These are phyloP conservation scores for Menura novaehollandiae DNA, from an alignment of 2,113 vertebrate species.

Conservation along the genomic window DNA sequence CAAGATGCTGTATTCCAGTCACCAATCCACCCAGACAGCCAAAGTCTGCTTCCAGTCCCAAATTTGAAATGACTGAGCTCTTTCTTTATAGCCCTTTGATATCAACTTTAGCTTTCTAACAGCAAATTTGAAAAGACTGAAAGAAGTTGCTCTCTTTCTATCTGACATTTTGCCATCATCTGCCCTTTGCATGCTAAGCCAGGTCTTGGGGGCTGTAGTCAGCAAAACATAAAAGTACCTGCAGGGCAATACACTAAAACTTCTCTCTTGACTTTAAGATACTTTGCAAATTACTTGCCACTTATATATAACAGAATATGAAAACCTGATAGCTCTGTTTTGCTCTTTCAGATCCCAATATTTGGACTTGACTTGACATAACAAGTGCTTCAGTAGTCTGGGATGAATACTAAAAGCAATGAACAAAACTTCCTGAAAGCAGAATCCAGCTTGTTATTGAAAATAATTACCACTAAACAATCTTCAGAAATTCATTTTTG, in stretches of 20 bases:
- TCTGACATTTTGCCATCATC: neutral
- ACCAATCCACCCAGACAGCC: neutral
- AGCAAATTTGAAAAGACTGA: neutral
- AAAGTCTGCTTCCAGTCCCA: neutral
- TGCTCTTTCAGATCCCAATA: neutral
- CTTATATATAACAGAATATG: neutral
- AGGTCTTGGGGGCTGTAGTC: neutral
- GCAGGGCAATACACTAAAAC: neutral
- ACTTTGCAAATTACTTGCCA: neutral
- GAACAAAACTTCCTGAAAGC: neutral
- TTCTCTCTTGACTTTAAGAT: neutral
- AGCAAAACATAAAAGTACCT: neutral
- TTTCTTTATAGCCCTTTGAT: neutral
- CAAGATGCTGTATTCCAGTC: neutral
- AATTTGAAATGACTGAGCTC: neutral
- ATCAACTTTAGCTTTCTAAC: neutral
- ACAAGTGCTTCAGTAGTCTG: neutral
- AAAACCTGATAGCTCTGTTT: neutral
- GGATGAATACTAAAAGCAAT: neutral
- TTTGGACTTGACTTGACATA: neutral
- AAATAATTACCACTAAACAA: neutral
- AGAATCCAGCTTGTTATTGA: neutral
- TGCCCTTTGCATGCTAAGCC: neutral
- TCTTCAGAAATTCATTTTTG: neutral
- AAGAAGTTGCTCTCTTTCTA: neutral